Base-by-base conservation (phyloP, 1,140 invertebrate species). In the Brachionus asplanchnoidis region DNA sequence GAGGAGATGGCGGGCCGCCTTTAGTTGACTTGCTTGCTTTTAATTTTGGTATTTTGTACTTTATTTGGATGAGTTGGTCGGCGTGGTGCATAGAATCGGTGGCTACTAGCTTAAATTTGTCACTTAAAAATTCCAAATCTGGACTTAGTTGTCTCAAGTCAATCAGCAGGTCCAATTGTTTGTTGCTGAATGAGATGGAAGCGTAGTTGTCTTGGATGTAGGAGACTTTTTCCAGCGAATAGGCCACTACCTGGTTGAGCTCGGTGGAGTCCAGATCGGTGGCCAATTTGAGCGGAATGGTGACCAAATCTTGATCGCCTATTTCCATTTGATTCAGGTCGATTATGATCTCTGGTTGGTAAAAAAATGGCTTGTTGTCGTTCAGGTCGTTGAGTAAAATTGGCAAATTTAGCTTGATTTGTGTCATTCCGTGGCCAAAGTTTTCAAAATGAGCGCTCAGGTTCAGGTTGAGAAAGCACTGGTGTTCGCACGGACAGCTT, bases 281-380 rank as follows among this genome's bases (percentile, higher is more conserved):
- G 17, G 73, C 73, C 20, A 77, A 32, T 50, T 77, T 77, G 1
- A 77, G 32, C 9, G 73, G 73, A 26, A 77, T 50, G 8, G 1
- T 23, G 1, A 50, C 7, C 20, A 77, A 26, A 23, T 50, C 9
- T 26, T 60, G 53, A 11, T 28, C 42, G 11, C 50, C 8, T 28
- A 50, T 14, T 11, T 50, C 73, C 23, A 77, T 77, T 50, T 77
- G 73, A 50, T 77, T 32, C 7, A 77, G 26, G 17, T 77, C 73
- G 11, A 77, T 77, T 17, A 50, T 28, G 6, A 77, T n/a, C 50
- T 77, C 73, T 28, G 73, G 73, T 46, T 77, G 40, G 42, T 77
- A 77, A 50, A 77, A 77, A 77, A 77, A 77, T 50, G 73, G 73
- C 46, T 50, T 77, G 26, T 77, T 77, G 42, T 77, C 73, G n/a